Evolutionary conservation across 2,113 vertebrate genomes (phyloP).

Genomic region (Paratilapia polleni): DNA sequence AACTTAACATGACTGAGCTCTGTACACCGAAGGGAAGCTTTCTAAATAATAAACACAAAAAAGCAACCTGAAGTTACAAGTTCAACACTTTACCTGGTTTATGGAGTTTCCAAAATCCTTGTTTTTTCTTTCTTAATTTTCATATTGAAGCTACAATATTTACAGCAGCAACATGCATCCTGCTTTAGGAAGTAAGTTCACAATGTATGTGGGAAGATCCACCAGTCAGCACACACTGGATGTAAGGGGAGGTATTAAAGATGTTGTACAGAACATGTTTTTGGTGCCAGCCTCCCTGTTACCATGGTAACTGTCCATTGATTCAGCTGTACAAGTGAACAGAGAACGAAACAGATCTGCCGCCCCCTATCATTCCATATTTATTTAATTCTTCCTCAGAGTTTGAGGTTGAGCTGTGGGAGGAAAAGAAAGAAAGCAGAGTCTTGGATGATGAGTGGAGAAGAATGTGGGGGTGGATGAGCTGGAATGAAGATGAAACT

Average conservation of each 20-base stretch:
- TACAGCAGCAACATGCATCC: neutral
- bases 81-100: neutral
- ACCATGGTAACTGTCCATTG: constrained; percentile 80
- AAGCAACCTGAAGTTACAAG: neutral
- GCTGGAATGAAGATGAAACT: constrained; percentile 18
- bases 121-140: neutral
- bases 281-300: constrained; percentile 81
- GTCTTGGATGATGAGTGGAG: neutral
- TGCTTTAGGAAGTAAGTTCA: neutral
- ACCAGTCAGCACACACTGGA: constrained; percentile 55
- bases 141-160: neutral
- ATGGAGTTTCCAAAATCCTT: neutral
- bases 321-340: constrained; percentile 73
- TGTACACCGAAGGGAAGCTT: neutral
- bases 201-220: constrained; percentile 44
- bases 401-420: constrained; percentile 40
- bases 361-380: constrained; percentile 14
- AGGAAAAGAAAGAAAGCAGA: constrained; percentile 15
- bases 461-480: constrained; percentile 24
- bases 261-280: constrained; percentile 82
- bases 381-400: constrained; percentile 45
- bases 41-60: neutral
- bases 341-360: constrained; percentile 51
- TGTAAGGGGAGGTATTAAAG: constrained; percentile 70
- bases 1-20: neutral